These are phyloP conservation scores for Vespertilio murinus DNA, from an alignment of 2,797 vertebrate genomes.

Conservation along the genomic window DNA sequence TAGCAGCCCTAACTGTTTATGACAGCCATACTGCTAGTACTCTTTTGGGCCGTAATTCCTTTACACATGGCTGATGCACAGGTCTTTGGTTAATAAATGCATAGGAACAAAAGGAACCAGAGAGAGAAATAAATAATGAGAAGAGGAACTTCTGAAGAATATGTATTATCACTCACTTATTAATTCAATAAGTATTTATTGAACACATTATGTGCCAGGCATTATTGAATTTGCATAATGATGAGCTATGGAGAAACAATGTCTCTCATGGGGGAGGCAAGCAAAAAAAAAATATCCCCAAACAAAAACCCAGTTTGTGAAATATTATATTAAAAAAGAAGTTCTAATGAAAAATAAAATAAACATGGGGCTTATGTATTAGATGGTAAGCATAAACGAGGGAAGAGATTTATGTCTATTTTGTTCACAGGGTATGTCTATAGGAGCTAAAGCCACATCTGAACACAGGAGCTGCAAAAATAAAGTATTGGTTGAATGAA, in stretches of 20 bases:
- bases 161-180: background rate
- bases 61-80: background rate
- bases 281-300: background rate
- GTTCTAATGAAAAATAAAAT: background rate
- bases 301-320: background rate
- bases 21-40: background rate
- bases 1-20: background rate
- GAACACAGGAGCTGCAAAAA: background rate
- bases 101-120: background rate
- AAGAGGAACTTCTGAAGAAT: background rate
- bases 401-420: background rate
- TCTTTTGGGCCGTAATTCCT: background rate
- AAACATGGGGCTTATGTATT: background rate
- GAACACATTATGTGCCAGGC: background rate
- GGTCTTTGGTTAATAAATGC: conserved; percentile 8
- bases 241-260: background rate
- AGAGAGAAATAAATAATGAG: background rate
- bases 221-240: background rate
- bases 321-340: background rate
- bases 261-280: background rate
- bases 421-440: background rate
- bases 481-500: background rate
- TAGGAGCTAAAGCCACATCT: background rate
- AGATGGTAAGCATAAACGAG: background rate
- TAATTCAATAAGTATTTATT: background rate